Percentiles rank a stretch among this genome's conserved stretches.
Conservation (phyloP, 2,797 vertebrate genomes). For the Anguilla marmorata region DNA sequence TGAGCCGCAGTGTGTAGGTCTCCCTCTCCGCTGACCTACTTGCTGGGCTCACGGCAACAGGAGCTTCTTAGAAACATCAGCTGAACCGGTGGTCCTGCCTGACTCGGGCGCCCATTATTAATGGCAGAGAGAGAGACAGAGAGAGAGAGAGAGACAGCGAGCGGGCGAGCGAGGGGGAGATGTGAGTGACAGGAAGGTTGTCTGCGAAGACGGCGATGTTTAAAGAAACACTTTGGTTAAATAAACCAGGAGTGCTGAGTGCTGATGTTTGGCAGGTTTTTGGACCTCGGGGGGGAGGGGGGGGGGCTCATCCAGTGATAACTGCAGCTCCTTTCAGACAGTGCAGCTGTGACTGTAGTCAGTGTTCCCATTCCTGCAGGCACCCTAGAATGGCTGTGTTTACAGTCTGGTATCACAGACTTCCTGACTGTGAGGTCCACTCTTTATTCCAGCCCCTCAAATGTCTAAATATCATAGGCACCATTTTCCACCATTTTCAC, state of each 20-base stretch:
- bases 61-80: background rate
- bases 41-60: background rate
- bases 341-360: conserved; percentile 1
- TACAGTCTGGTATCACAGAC: background rate
- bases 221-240: conserved; percentile 47
- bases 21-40: background rate
- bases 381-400: background rate
- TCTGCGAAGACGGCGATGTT: conserved; percentile 41
- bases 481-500: background rate
- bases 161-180: background rate
- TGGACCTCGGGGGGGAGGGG: background rate
- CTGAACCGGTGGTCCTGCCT: background rate
- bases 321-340: conserved; percentile 8
- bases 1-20: background rate
- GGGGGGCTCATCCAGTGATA: background rate
- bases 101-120: conserved; percentile 34
- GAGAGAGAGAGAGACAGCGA: background rate
- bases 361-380: background rate
- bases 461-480: background rate
- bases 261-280: conserved; percentile 20
- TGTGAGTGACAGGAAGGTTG: conserved; percentile 48
- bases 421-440: background rate
- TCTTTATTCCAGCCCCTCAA: background rate
- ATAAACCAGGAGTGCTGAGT: conserved; percentile 43
- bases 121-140: background rate